Evolutionary conservation across 1,140 invertebrate species (phyloP).

Genomic region (Scaptomyza montana): DNA sequence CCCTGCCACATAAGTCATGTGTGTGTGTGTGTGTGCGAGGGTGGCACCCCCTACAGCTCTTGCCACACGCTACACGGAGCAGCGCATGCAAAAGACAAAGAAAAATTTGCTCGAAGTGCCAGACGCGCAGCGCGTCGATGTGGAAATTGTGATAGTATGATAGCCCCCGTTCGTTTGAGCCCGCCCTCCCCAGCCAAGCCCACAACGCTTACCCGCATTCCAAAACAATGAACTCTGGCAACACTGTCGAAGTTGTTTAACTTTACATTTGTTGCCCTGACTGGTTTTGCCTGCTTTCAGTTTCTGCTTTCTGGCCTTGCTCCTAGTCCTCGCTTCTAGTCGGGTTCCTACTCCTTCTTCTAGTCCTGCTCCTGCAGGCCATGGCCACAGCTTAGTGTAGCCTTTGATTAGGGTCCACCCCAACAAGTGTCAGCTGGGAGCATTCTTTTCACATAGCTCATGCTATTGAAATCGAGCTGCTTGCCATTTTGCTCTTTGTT

Average conservation of each 20-base stretch:
- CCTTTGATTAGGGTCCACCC: slow-evolving; percentile 61
- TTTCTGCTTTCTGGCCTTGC: slow-evolving; percentile 11
- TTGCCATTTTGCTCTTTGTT: slow-evolving; percentile 11
- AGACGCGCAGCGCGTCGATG: slow-evolving; percentile 63
- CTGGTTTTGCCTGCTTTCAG: slow-evolving; percentile 19
- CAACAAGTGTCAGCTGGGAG: slow-evolving; percentile 58
- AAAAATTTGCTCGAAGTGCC: slow-evolving; percentile 66
- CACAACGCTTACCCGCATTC: slow-evolving; percentile 22
- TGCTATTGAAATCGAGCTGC: slow-evolving; percentile 38
- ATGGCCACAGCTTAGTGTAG: slow-evolving; percentile 52
- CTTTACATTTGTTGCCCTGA: slow-evolving; percentile 64
- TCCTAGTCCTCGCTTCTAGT: too few species aligned
- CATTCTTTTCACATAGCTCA: slow-evolving; percentile 45
- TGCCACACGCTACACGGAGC: neutral
- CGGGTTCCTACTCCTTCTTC: neutral
- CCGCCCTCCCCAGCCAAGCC: neutral
- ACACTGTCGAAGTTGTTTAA: slow-evolving; percentile 73
- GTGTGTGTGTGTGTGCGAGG: slow-evolving; percentile 4
- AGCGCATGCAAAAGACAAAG: slow-evolving; percentile 65
- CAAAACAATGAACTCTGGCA: slow-evolving; percentile 69
- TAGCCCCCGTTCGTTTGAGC: too few species aligned
- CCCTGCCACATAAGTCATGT: slow-evolving; percentile 70
- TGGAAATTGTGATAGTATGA: slow-evolving; percentile 73
- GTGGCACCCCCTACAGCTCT: neutral
- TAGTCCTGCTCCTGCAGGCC: neutral